Evolutionary conservation across 2,888 invertebrate species (phyloP), one percentile per base, ranked within the genome.

Genomic region (Creontiades dilutus): DNA sequence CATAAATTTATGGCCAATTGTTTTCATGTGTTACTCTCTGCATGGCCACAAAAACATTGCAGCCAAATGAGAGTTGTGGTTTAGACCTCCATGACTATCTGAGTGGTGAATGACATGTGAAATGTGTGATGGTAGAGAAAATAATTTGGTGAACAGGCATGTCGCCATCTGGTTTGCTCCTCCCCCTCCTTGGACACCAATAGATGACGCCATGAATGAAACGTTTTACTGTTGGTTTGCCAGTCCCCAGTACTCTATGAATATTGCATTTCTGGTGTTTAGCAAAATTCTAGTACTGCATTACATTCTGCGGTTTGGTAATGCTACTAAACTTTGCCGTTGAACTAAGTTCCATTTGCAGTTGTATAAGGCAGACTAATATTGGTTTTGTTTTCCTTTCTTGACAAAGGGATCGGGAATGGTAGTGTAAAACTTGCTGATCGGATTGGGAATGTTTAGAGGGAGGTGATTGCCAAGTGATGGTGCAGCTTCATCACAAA

Each of bases 251-350:
- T 76, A 76, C 76, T 76, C 76, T 76, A 23, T 76, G 76, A 37
- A 76, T 76, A 76, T 76, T 76, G 76, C 76, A 76, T 76, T 16
- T 27, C 76, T 76, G 76, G 76, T 76, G 37, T 23, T 27, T 76
- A 27, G 76, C 76, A 23, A 76, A 76, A 76, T 76, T 37, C 27
- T 76, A 37, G 27, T 23, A 76, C 27, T 23, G 76, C 76, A 76
- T 76, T 76, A 23, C 37, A 76, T 76, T 76, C 76, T 76, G 27
- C 76, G 27, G 27, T 76, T 23, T 12, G 76, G 76, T 37, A 76
- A 76, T 76, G 76, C 23, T 16, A 76, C 76, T 76, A 76, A 7
- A 76, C 76, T 76, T 76, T n/a, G 76, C 23, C 37, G 23, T 76
- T 27, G 7, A 76, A 76, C 27, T 5, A 23, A 76, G 7, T 76